phyloP scores from a whole-genome alignment of 2,888 invertebrate genomes.

The Linnaemya vulpina region DNA sequence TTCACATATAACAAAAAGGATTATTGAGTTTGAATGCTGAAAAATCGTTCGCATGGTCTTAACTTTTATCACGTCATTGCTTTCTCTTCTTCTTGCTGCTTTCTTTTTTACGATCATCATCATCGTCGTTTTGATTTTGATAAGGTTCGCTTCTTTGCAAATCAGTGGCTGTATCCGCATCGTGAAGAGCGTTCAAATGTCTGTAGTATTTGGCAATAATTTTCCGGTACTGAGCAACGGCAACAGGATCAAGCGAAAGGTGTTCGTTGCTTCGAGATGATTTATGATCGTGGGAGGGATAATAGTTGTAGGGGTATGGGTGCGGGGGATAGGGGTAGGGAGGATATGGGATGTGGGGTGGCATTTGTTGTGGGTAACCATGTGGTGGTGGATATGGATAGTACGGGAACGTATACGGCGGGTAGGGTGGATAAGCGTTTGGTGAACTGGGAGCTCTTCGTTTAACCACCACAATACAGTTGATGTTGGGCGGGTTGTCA shows the following conservation, averaged over 20 bases:
- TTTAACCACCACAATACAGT: neutral
- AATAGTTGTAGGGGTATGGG: neutral
- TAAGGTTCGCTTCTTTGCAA: neutral
- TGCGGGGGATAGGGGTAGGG: neutral
- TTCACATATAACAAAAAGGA: too few relatives aligned
- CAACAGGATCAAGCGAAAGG: neutral
- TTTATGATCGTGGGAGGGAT: neutral
- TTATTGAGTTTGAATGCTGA: too few relatives aligned
- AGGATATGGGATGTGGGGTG: neutral
- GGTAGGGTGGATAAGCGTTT: neutral
- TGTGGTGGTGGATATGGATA: neutral
- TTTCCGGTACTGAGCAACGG: neutral
- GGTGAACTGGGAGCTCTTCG: neutral
- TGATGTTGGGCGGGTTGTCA: neutral
- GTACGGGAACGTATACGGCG: neutral
- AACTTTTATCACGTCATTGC: neutral
- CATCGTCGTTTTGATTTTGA: neutral
- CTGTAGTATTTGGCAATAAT: neutral
- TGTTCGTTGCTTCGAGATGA: neutral
- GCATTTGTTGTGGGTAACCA: neutral
- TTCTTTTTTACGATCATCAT: neutral
- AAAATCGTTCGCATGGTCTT: neutral
- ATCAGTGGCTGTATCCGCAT: neutral
- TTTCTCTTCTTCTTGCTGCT: neutral
- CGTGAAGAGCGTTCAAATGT: neutral